Evolutionary conservation across 2,888 invertebrate genomes (phyloP).

Genomic region (Drosophila birchii): DNA sequence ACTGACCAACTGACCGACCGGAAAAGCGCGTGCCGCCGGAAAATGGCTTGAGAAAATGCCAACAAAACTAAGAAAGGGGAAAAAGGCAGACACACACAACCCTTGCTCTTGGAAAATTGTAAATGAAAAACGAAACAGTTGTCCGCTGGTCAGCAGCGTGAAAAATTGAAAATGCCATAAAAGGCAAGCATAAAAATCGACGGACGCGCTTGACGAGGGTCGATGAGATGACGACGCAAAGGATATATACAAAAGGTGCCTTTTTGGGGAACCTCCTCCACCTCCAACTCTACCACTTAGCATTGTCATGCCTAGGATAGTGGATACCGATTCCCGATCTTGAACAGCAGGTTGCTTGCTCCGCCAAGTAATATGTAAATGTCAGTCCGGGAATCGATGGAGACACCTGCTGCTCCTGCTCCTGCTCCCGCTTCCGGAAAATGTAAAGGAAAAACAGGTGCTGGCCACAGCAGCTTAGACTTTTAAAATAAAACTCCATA

Average conservation of each 20-base stretch:
- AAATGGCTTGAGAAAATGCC: constrained; percentile 20
- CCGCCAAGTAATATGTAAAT: constrained; percentile 35
- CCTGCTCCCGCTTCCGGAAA: constrained; percentile 3
- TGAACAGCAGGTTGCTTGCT: constrained; percentile 33
- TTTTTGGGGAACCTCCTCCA: not conserved
- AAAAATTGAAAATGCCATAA: constrained; percentile 56
- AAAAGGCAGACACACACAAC: constrained; percentile 18
- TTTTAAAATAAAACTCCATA: not conserved
- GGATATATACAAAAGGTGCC: not conserved
- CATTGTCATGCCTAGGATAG: constrained; percentile 21
- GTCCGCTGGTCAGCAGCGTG: constrained; percentile 70
- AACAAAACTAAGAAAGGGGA: not conserved
- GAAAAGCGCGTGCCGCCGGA: constrained; percentile 63
- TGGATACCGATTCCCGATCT: constrained; percentile 22
- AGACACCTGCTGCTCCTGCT: constrained; percentile 31
- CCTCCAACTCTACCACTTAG: constrained; percentile 21
- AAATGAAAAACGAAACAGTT: constrained; percentile 7
- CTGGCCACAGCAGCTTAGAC: not conserved
- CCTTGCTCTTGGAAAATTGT: constrained; percentile 19
- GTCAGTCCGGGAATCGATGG: constrained; percentile 6
- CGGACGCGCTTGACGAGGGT: constrained; percentile 71
- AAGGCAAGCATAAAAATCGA: constrained; percentile 68
- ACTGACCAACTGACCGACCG: constrained; percentile 23
- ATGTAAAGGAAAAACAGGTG: constrained; percentile 28
- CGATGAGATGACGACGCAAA: constrained; percentile 66